Base-by-base conservation (phyloP, 1,140 invertebrate genomes). In the Pseudomyrmex concolor region DNA sequence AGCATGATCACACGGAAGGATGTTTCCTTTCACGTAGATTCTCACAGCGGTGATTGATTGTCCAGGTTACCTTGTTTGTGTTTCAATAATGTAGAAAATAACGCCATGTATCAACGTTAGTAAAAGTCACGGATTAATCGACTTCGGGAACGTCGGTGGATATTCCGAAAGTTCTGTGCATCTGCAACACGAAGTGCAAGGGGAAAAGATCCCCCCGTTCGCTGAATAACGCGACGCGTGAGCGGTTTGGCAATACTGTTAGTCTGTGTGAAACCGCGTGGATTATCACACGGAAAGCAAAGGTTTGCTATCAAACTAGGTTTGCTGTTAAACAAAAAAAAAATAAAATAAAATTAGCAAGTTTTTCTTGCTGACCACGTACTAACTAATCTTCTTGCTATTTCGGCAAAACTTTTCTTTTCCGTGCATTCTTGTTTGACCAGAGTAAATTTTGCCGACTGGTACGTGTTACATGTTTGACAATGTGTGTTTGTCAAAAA, bases 1-100 rank as follows among this genome's bases (percentile, higher is more conserved):
- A 97, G 93, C 96, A 97, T 97, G 77, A 80, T 89, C 77, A 54
- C 67, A 77, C 57, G 43, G 68, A 68, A 25, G 45, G 43, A 0
- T 22, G 74, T 2, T 9, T 74, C 68, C 68, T n/a, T n/a, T 50
- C 45, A 45, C 62, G 60, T 62, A 71, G 34, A 81, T 85, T 48
- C 51, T 45, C 73, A 51, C 62, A 68, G 80, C 78, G 64, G 81
- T 77, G 66, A 84, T 83, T 89, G 87, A 86, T 89, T 89, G 87
- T 89, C 87, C 87, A 67, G 50, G 59, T 70, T 89, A 84, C 77
- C 73, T 80, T 88, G 72, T 86, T 72, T 68, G 22, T 43, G 76
- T 50, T 68, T 12, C 17, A 17, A 67, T 81, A 64, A 17, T 57
- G 57, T 73, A 83, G 68, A 86, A 81, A 73, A 77, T 54, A 63